Percentiles rank a stretch among this genome's conserved stretches.
Evolutionary conservation across 2,888 invertebrate genomes (phyloP).

Genomic region (Hydrotaea diabolus): DNA sequence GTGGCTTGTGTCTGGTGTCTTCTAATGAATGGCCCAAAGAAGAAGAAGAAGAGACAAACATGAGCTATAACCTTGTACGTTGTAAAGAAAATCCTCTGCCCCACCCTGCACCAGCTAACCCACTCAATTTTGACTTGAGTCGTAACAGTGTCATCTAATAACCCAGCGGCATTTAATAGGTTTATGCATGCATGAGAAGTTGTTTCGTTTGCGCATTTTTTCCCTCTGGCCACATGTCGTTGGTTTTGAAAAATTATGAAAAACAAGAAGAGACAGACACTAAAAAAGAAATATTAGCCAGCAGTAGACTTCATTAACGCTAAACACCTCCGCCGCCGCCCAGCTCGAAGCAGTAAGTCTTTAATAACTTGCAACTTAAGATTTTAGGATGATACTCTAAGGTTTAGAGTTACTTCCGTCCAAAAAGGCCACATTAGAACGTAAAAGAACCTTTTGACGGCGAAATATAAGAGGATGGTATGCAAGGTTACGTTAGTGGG

Average conservation of each 20-base stretch:
- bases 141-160: slow-evolving; percentile 48
- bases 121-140: not conserved
- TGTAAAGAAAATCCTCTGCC: not conserved
- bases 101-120: not conserved
- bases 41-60: slow-evolving; percentile 16
- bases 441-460: too few relatives aligned
- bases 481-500: too few relatives aligned
- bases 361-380: slow-evolving; percentile 70
- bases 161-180: slow-evolving; percentile 66
- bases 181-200: slow-evolving; percentile 71
- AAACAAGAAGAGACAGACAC: not conserved
- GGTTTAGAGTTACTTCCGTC: slow-evolving; percentile 55
- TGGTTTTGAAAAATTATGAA: slow-evolving; percentile 20
- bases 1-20: slow-evolving; percentile 42
- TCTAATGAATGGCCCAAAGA: slow-evolving; percentile 9
- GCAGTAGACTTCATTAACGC: slow-evolving; percentile 38
- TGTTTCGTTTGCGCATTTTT: slow-evolving; percentile 43
- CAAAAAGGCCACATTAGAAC: slow-evolving; percentile 58
- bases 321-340: slow-evolving; percentile 22
- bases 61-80: slow-evolving; percentile 51
- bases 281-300: slow-evolving; percentile 1
- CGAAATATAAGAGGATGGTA: slow-evolving; percentile 12
- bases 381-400: slow-evolving; percentile 69
- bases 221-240: slow-evolving; percentile 68
- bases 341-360: slow-evolving; percentile 42